Evolutionary conservation across 2,113 vertebrate genomes (phyloP).

Genomic region (Neolamprologus variostigma): DNA sequence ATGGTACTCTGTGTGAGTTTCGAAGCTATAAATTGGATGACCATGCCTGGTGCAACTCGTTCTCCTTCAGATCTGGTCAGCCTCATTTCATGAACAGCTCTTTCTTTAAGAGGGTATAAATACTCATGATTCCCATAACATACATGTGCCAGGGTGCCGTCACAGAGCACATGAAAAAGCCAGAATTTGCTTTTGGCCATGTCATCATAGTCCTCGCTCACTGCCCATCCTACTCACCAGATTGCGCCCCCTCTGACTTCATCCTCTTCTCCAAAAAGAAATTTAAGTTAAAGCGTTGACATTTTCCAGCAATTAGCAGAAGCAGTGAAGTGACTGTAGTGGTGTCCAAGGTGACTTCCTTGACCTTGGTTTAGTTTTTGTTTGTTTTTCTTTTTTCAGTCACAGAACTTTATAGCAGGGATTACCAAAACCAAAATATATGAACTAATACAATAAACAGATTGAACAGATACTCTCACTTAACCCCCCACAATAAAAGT

Average conservation of each 20-base stretch:
- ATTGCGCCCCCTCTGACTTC: background rate
- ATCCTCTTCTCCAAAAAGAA: background rate
- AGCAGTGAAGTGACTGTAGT: background rate
- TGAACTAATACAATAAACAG: background rate
- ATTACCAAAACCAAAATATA: background rate
- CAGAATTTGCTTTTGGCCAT: background rate
- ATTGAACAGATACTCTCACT: background rate
- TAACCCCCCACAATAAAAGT: background rate
- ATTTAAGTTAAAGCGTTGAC: background rate
- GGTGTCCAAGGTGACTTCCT: background rate
- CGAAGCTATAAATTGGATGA: background rate
- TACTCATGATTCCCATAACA: background rate
- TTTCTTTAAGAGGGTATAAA: background rate
- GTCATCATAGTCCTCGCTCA: background rate
- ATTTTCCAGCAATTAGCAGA: background rate
- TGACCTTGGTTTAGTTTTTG: background rate
- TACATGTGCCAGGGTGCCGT: background rate
- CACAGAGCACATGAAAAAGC: rapidly evolving
- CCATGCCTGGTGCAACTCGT: background rate
- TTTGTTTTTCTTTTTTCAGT: background rate
- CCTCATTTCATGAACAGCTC: background rate
- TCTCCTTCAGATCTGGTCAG: background rate
- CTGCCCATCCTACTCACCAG: background rate
- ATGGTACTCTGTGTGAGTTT: background rate
- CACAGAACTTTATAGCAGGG: background rate